Evolutionary conservation across 2,888 invertebrate species (phyloP), one percentile per base, ranked within the genome.

Genomic region (Sarcophaga caerulescens): DNA sequence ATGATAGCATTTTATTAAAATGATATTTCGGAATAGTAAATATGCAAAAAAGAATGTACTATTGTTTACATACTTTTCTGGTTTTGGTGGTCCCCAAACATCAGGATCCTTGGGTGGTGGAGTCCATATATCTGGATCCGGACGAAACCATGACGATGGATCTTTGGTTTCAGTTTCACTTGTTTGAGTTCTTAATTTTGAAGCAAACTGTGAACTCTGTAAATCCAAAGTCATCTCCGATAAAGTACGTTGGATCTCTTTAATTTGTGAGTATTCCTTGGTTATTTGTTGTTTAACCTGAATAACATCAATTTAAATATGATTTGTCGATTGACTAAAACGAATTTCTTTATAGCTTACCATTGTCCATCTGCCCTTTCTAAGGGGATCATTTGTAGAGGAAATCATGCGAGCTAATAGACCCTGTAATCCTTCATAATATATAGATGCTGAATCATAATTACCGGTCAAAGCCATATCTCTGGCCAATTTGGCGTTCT

Each of bases 381-480:
- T 94, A 84, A 96, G 95, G 59, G 96, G 96, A 93, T 98, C 98
- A 17, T 95, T 95, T 87, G 97, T 97, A 76, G 96, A 96, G 47
- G 95, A 94, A 66, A 99, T 94, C 85, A 98, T 94, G 90, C 97
- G 95, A 90, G 97, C 97, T 90, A 99, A 96, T 95, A 98, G 97
- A 93, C 98, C 97, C 83, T 99, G 95, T 12, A 97, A 97, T 76
- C 98, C 97, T 93, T 98, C 97, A 92, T 98, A 99, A 93, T 98
- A 98, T 83, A 98, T 97, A 45, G 96, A 95, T 35, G 99, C 97
- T 87, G 97, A 97, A 91, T 99, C 99, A 92, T 99, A 99, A 93
- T 98, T 98, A 25, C 99, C 99, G 92, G 97, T 96, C 91, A 99
- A 94, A 87, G 98, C 97, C 96, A 97, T 97, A 94, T 99, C 99